Evolutionary conservation across 2,797 vertebrate species (phyloP).

Genomic region (Paramormyrops hopkinsi): DNA sequence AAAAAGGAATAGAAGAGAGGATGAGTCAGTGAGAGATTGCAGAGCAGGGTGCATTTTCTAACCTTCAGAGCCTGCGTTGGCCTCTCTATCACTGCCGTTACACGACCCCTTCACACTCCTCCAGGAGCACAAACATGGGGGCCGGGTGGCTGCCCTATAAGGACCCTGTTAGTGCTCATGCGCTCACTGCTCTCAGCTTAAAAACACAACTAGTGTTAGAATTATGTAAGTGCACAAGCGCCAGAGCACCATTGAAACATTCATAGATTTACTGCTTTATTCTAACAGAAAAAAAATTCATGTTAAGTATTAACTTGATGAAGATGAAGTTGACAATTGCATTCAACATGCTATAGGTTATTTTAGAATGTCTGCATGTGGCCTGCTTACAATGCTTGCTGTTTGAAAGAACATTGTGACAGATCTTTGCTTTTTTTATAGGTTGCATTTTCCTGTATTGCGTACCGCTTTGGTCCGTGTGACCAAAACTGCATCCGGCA

Average conservation of each 20-base stretch:
- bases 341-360: not conserved
- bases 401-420: not conserved
- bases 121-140: constrained; percentile 61
- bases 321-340: not conserved
- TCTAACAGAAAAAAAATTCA: not conserved
- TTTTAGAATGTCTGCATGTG: not conserved
- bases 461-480: not conserved
- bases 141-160: constrained; percentile 69
- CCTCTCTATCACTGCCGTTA: constrained; percentile 49
- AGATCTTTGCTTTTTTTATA: not conserved
- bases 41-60: constrained; percentile 32
- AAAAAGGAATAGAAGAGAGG: constrained; percentile 34
- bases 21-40: not conserved
- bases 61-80: constrained; percentile 29
- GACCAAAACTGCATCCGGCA: not conserved
- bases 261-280: not conserved
- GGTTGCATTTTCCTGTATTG: not conserved
- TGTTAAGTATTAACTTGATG: not conserved
- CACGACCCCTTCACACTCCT: constrained; percentile 56
- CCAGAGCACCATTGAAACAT: constrained; percentile 48
- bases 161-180: constrained; percentile 59
- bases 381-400: not conserved
- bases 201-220: constrained; percentile 71
- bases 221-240: constrained; percentile 48
- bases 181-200: constrained; percentile 54